phyloP scores from a whole-genome alignment of 2,797 vertebrate species.

The Fundulus diaphanus region DNA sequence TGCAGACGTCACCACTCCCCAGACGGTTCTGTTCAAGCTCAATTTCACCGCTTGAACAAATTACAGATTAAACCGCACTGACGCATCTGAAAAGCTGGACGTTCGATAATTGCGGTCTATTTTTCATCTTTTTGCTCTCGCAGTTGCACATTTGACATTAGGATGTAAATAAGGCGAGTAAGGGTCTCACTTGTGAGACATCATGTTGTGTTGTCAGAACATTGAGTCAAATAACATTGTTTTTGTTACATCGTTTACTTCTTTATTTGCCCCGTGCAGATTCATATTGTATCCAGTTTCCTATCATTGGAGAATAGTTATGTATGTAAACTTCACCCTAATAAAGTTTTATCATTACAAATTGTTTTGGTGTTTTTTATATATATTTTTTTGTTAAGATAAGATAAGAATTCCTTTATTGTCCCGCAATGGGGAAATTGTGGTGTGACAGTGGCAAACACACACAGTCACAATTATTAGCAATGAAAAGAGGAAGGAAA shows the following conservation, averaged over 20 bases:
- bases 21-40: constrained; percentile 96
- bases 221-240: constrained; percentile 32
- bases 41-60: constrained; percentile 88
- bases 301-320: constrained; percentile 43
- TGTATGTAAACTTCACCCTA: constrained; percentile 59
- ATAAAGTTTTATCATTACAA: constrained; percentile 68
- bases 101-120: constrained; percentile 19
- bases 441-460: too few relatives aligned
- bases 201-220: constrained; percentile 24
- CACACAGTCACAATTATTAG: too few relatives aligned
- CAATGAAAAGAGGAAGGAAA: too few relatives aligned
- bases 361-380: not conserved
- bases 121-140: constrained; percentile 25
- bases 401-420: too few relatives aligned
- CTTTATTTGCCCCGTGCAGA: constrained; percentile 53
- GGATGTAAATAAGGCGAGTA: constrained; percentile 55
- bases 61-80: constrained; percentile 24
- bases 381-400: too few relatives aligned
- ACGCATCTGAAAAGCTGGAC: constrained; percentile 26
- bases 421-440: too few relatives aligned
- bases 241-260: constrained; percentile 56
- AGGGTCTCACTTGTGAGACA: constrained; percentile 22
- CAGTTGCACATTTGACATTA: constrained; percentile 44
- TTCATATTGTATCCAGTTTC: constrained; percentile 40
- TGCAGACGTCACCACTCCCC: constrained; percentile 94